A percentile compares a stretch with the other conserved stretches of the same genome.
These are phyloP conservation scores for Verasper variegatus DNA, from an alignment of 2,113 vertebrate species.

Conservation along the genomic window DNA sequence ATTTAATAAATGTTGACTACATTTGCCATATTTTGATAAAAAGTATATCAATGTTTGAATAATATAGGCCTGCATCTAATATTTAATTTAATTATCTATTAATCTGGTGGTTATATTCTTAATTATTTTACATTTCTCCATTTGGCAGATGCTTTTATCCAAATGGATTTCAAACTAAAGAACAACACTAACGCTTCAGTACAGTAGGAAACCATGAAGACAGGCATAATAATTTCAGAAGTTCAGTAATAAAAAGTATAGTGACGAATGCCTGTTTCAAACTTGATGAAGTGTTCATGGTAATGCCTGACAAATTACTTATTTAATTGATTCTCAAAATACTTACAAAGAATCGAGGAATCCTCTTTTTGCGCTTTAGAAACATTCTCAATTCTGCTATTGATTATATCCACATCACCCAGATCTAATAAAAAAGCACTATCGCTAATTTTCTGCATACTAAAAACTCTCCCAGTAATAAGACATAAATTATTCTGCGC, in stretches of 20 bases:
- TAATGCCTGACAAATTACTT: too few relatives aligned
- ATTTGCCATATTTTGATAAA: too few relatives aligned
- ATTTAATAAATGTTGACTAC: too few relatives aligned
- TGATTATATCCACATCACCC: not conserved
- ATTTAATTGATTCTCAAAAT: too few relatives aligned
- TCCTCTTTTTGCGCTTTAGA: not conserved
- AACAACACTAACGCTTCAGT: not conserved
- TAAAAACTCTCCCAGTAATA: conserved; percentile 8
- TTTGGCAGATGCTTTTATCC: not conserved
- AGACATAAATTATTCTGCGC: not conserved
- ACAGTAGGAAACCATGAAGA: not conserved
- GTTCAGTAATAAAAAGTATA: too few relatives aligned
- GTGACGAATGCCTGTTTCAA: too few relatives aligned
- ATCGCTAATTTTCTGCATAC: conserved; percentile 26
- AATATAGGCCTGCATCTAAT: too few relatives aligned
- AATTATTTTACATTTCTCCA: not conserved
- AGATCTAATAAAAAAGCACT: conserved; percentile 12
- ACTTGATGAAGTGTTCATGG: too few relatives aligned
- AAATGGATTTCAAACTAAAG: not conserved
- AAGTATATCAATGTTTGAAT: too few relatives aligned
- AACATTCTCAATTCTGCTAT: not conserved
- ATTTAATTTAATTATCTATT: too few relatives aligned
- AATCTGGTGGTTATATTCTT: not conserved
- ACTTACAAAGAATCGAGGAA: not conserved
- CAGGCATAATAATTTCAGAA: not conserved